Conservation (phyloP, 2,888 invertebrate species). For the Apamea sordens region DNA sequence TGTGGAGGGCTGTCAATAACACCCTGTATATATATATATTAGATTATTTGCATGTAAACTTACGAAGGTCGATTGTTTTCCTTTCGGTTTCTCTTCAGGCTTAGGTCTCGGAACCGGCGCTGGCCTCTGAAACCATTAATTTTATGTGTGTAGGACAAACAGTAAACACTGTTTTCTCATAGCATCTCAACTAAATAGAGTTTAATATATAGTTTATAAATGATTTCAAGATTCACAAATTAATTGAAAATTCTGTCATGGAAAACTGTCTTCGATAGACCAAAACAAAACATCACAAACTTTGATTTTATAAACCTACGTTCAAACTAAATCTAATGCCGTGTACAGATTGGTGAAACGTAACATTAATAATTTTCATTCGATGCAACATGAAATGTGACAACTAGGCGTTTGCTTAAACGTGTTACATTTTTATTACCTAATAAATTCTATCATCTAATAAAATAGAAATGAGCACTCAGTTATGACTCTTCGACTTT, state of each 20-base stretch:
- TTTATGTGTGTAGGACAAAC: not conserved
- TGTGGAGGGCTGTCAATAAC: too few species aligned
- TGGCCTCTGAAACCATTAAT: constrained; percentile 76
- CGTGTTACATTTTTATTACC: not conserved
- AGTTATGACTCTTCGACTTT: too few species aligned
- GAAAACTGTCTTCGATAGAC: not conserved
- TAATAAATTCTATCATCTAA: not conserved
- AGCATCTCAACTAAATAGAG: too few species aligned
- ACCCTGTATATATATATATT: too few species aligned
- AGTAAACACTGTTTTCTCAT: not conserved
- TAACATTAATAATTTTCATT: not conserved
- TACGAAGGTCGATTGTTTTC: constrained; percentile 89
- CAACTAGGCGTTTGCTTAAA: not conserved
- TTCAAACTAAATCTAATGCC: not conserved
- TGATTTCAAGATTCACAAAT: not conserved
- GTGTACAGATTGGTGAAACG: not conserved
- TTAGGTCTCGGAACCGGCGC: constrained; percentile 85
- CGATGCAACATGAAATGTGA: not conserved
- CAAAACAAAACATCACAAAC: not conserved
- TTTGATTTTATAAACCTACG: not conserved
- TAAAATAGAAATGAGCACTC: not conserved
- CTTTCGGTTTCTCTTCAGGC: constrained; percentile 79
- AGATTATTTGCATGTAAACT: constrained; percentile 69
- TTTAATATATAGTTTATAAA: not conserved
- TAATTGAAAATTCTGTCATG: not conserved